Percentiles rank a stretch among this genome's conserved stretches.
Evolutionary conservation across 2,888 invertebrate species (phyloP).

Genomic region (Drosophila helvetica): DNA sequence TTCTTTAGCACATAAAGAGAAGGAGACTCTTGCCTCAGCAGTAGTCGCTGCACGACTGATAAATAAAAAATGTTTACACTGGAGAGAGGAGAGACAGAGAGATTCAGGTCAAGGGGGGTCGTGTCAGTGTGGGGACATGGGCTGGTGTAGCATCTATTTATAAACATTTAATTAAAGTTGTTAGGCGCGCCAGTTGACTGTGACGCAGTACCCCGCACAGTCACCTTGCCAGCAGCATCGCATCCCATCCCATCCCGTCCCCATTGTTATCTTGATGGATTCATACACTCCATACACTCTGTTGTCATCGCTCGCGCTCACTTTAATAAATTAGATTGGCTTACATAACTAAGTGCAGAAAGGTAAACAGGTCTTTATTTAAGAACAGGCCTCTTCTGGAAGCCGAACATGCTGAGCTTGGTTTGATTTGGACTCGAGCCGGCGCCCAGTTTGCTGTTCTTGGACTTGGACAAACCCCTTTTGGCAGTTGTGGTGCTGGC

Average conservation of each 20-base stretch:
- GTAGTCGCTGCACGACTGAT: background rate
- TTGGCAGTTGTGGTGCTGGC: slow-evolving; percentile 42
- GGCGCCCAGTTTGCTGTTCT: slow-evolving; percentile 18
- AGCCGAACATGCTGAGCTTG: slow-evolving; percentile 88
- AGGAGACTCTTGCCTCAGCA: background rate
- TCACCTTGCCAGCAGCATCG: slow-evolving; percentile 44
- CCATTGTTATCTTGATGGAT: slow-evolving; percentile 53
- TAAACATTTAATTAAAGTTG: slow-evolving; percentile 64
- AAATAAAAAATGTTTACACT: background rate
- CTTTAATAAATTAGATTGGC: slow-evolving; percentile 47
- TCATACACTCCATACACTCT: slow-evolving; percentile 26
- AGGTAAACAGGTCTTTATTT: slow-evolving; percentile 49
- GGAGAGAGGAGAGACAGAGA: background rate
- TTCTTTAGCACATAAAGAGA: background rate
- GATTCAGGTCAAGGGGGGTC: slow-evolving; percentile 8
- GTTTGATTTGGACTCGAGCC: slow-evolving; percentile 84
- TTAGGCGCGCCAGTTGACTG: slow-evolving; percentile 53
- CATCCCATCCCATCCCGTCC: background rate
- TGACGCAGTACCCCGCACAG: slow-evolving; percentile 37
- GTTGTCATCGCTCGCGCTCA: slow-evolving; percentile 15
- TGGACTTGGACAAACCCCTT: slow-evolving; percentile 31
- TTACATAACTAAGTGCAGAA: slow-evolving; percentile 18
- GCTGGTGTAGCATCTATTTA: slow-evolving; percentile 32
- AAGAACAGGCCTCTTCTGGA: slow-evolving; percentile 86
- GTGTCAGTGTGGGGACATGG: slow-evolving; percentile 4